phyloP scores from a whole-genome alignment of 23 tunicate genomes.

The Halocynthia aurantium region DNA sequence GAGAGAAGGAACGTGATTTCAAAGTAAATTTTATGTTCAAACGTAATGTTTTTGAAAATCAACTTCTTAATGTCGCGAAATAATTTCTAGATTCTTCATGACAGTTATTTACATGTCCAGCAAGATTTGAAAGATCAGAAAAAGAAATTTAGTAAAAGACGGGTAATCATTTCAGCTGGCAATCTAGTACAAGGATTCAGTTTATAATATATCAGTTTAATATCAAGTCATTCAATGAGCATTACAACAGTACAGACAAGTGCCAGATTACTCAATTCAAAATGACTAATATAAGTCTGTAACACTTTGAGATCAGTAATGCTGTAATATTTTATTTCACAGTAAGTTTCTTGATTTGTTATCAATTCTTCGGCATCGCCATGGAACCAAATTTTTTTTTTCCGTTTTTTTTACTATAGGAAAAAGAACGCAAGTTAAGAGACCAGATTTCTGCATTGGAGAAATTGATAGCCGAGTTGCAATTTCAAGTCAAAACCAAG shows the following conservation, averaged over 20 bases:
- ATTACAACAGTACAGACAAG: too few species aligned
- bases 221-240: too few species aligned
- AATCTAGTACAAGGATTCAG: too few species aligned
- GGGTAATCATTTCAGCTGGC: too few species aligned
- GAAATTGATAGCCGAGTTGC: slow-evolving; percentile 52
- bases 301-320: too few species aligned
- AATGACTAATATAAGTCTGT: too few species aligned
- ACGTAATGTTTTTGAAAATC: neutral
- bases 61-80: neutral
- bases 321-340: too few species aligned
- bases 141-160: slow-evolving; percentile 13
- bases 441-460: slow-evolving; percentile 59
- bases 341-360: too few species aligned
- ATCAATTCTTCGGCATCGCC: too few species aligned
- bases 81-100: slow-evolving; percentile 8
- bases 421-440: slow-evolving; percentile 45
- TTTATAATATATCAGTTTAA: too few species aligned
- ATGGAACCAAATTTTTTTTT: too few species aligned
- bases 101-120: slow-evolving; percentile 13
- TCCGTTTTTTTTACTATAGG: slow-evolving; percentile 17
- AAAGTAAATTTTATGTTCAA: slow-evolving; percentile 23
- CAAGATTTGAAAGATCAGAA: slow-evolving; percentile 13
- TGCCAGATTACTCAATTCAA: too few species aligned
- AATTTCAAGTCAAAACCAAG: slow-evolving; percentile 58
- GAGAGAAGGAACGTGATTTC: slow-evolving; percentile 53